Percentiles rank a stretch among this genome's conserved stretches.
phyloP scores from a whole-genome alignment of 2,113 vertebrate species.

The Gracilinanus agilis region DNA sequence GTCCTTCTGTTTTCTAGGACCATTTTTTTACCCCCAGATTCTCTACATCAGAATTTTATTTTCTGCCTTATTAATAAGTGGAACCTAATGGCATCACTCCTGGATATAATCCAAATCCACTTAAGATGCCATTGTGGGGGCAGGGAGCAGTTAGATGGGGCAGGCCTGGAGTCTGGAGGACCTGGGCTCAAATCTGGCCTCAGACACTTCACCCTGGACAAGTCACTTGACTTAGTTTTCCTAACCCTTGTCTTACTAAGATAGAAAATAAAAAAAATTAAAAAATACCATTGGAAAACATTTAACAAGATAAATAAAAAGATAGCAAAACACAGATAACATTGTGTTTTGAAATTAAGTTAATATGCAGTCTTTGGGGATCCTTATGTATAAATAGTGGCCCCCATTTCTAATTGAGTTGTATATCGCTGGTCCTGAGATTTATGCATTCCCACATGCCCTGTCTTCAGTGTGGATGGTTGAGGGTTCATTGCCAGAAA shows the following conservation, averaged over 20 bases:
- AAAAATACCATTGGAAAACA: background rate
- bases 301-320: background rate
- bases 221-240: too few species aligned
- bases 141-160: background rate
- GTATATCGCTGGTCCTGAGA: background rate
- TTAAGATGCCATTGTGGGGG: background rate
- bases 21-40: background rate
- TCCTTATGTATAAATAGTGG: background rate
- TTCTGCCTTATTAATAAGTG: background rate
- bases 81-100: background rate
- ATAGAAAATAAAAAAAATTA: too few species aligned
- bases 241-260: too few species aligned
- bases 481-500: background rate
- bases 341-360: background rate
- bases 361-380: background rate
- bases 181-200: background rate
- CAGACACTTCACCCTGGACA: background rate
- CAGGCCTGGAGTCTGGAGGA: background rate
- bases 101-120: background rate
- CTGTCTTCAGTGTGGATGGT: background rate
- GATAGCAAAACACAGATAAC: background rate
- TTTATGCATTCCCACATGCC: background rate
- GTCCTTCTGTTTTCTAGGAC: background rate
- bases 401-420: background rate
- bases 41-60: background rate